These are phyloP conservation scores for Cataglyphis hispanica DNA, from an alignment of 1,140 invertebrate genomes.

Conservation along the genomic window DNA sequence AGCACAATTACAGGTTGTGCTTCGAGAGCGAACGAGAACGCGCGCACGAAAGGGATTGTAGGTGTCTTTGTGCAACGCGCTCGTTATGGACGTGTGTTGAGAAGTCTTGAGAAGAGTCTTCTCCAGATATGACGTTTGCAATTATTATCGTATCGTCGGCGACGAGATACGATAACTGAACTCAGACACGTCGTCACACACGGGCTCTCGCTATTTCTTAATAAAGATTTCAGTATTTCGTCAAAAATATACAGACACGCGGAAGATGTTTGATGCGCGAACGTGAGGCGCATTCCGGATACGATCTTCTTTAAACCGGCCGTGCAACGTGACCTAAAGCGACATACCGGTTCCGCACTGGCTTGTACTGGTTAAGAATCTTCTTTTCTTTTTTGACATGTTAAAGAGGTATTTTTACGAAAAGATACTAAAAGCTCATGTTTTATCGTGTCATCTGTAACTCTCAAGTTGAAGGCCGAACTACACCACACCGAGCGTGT, in stretches of 20 bases:
- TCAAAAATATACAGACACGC: background rate
- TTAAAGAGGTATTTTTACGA: constrained; percentile 25
- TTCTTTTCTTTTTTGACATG: too few species aligned
- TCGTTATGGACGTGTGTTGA: constrained; percentile 37
- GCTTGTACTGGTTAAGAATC: constrained; percentile 5
- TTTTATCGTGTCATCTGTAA: constrained; percentile 17
- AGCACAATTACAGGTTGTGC: constrained; percentile 67
- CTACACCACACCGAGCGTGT: background rate
- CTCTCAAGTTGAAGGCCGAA: background rate
- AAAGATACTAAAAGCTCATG: constrained; percentile 16
- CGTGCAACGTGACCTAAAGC: constrained; percentile 36
- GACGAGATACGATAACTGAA: background rate
- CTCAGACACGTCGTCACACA: background rate
- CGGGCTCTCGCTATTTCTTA: constrained; percentile 38
- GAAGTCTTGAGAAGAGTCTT: constrained; percentile 12
- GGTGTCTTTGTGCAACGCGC: constrained; percentile 30
- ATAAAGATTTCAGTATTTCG: constrained; percentile 51
- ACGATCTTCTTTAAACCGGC: constrained; percentile 40
- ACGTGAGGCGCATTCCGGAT: constrained; percentile 34
- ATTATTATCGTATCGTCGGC: constrained; percentile 14
- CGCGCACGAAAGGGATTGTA: constrained; percentile 11
- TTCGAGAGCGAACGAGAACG: constrained; percentile 31
- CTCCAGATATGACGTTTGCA: constrained; percentile 8
- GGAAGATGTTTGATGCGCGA: constrained; percentile 21
- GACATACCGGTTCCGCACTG: constrained; percentile 31